Percentiles rank a stretch among this genome's conserved stretches.
Conservation (phyloP, 2,113 vertebrate species). For the Progne subis region DNA sequence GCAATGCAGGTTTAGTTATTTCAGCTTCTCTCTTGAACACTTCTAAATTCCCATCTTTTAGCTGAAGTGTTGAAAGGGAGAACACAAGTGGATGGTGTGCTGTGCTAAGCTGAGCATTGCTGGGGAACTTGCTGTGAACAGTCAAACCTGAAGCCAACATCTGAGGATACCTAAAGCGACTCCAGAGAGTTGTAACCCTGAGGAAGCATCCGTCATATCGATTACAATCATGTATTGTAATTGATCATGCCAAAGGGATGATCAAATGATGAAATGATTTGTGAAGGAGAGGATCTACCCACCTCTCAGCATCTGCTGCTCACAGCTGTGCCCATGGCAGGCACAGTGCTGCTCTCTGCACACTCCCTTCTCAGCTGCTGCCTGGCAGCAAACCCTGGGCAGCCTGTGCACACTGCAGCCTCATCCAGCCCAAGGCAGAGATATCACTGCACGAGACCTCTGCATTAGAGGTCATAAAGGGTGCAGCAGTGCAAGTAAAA, state of each 20-base stretch:
- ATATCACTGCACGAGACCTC: background rate
- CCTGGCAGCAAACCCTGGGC: background rate
- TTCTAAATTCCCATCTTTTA: background rate
- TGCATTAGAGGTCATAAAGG: background rate
- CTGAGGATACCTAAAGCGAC: background rate
- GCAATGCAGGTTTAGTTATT: background rate
- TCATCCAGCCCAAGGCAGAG: background rate
- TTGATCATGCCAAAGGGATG: background rate
- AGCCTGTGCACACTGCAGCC: background rate
- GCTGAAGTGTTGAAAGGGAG: background rate
- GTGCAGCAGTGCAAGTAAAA: background rate
- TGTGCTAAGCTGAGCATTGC: background rate
- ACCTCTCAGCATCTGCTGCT: background rate
- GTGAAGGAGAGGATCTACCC: background rate
- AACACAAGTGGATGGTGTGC: background rate
- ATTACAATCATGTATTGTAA: too few species aligned
- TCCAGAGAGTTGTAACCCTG: background rate
- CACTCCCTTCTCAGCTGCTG: background rate
- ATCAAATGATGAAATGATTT: background rate
- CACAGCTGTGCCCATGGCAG: fast-evolving
- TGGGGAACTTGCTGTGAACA: background rate
- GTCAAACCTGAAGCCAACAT: background rate
- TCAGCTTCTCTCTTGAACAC: background rate
- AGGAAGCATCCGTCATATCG: background rate
- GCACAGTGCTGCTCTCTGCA: background rate